Base-by-base conservation (phyloP, 2,113 vertebrate genomes). In the Thunnus maccoyii region DNA sequence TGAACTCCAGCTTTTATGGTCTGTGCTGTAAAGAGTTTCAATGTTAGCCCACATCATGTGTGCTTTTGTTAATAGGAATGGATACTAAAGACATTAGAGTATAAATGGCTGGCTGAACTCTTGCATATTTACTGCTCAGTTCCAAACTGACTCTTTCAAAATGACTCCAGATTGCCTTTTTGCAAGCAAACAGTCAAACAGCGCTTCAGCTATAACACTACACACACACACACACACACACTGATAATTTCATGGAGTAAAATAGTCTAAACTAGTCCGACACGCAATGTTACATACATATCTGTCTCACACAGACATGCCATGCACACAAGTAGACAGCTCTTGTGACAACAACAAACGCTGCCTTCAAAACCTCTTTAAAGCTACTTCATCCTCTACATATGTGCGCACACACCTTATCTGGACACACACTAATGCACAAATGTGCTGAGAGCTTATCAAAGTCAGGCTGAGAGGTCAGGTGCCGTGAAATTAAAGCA, bases 51-150 rank as follows among this genome's bases (percentile, higher is more conserved):
- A 7, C 0, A 8, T 44, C 57, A 72, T 3, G 68, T 83, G 79
- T 76, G 69, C 80, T 41, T 62, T 70, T 25, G 30, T 72, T 54
- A 22, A 58, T 0, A 69, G 72, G 79, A 85, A 76, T 69, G 64
- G 46, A 82, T 25, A 44, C 61, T 27, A 57, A 5, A 52, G 18
- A 56, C 27, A 25, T 57, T 69, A 79, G 36, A 48, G 36, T 67
- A 36, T 27, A 36, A 70, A 54, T 18, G 18, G 8, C 69, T 61
- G 57, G 20, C 36, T 46, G 68, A 48, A 63, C 51, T 20, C 32
- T 79, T 79, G 65, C 54, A 56, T 67, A 58, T 52, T 64, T 14
- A 46, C 50, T 25, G 22, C 18, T 57, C 14, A 46, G 20, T 30
- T 61, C 18, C 18, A 25, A 55, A 63, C 51, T 17, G 32, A 69